Conservation (phyloP, 2,797 vertebrate species). For the Parauchenoglanis punctatus region DNA sequence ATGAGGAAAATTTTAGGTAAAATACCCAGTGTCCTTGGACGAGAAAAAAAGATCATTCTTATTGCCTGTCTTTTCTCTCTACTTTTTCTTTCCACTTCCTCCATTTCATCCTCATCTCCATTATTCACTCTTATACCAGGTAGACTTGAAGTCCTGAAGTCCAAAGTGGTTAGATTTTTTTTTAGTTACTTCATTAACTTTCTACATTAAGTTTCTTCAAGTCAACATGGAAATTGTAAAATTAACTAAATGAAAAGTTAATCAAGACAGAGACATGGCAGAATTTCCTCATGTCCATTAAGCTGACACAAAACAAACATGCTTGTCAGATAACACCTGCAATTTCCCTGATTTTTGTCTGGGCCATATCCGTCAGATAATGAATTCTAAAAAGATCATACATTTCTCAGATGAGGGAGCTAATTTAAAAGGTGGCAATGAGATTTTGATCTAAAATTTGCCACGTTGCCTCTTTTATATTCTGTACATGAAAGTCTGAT, state of each 20-base stretch:
- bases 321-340: slow-evolving; percentile 43
- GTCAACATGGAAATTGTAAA: background rate
- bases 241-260: background rate
- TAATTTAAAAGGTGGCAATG: slow-evolving; percentile 86
- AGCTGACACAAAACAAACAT: slow-evolving; percentile 1
- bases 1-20: slow-evolving; percentile 61
- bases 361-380: slow-evolving; percentile 59
- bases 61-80: background rate
- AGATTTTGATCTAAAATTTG: slow-evolving; percentile 76
- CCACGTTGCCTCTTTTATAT: slow-evolving; percentile 63
- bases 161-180: slow-evolving; percentile 39
- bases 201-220: too few relatives aligned
- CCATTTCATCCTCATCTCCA: slow-evolving; percentile 29
- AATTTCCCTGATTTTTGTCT: slow-evolving; percentile 35
- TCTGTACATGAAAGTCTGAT: slow-evolving; percentile 63
- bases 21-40: slow-evolving; percentile 73
- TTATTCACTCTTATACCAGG: slow-evolving; percentile 25
- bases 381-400: slow-evolving; percentile 64
- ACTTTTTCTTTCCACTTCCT: slow-evolving; percentile 34
- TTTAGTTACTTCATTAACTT: background rate
- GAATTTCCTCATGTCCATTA: slow-evolving; percentile 21
- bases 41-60: slow-evolving; percentile 57
- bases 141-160: slow-evolving; percentile 38
- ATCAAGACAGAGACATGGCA: slow-evolving; percentile 9
- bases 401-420: slow-evolving; percentile 70